Evolutionary conservation across 2,797 vertebrate species (phyloP).

Genomic region (Pogoniulus pusillus): DNA sequence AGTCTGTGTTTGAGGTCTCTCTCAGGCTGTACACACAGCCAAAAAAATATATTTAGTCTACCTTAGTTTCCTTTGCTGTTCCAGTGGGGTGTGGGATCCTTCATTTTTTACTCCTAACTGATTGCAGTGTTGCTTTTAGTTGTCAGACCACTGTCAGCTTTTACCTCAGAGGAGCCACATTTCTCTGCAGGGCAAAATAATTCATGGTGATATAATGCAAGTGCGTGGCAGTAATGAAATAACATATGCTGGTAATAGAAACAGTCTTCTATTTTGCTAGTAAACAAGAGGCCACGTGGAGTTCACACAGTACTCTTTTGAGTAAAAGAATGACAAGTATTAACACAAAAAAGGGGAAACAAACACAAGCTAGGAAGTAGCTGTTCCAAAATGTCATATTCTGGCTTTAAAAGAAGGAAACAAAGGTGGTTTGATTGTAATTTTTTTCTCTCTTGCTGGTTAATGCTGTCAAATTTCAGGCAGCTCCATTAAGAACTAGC

Average conservation of each 20-base stretch:
- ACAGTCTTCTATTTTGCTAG: not conserved
- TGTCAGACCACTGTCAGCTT: not conserved
- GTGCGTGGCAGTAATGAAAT: not conserved
- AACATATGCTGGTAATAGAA: not conserved
- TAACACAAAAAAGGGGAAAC: not conserved
- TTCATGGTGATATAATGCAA: not conserved
- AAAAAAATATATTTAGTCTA: constrained; percentile 2
- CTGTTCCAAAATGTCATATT: not conserved
- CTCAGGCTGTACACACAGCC: not conserved
- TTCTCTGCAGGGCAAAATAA: constrained; percentile 29
- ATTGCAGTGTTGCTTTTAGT: not conserved
- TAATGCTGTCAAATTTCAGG: not conserved
- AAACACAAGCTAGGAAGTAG: not conserved
- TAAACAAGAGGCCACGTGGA: not conserved
- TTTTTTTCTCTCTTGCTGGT: not conserved
- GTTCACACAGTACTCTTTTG: not conserved
- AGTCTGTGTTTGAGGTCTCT: not conserved
- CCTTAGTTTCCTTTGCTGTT: constrained; percentile 25
- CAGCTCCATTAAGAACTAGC: not conserved
- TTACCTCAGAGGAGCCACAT: not conserved
- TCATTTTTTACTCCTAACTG: not conserved
- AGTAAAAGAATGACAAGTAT: not conserved
- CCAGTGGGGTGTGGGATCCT: not conserved
- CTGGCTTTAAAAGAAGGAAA: not conserved
- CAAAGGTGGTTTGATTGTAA: not conserved